A percentile compares a stretch with the other conserved stretches of the same genome.
These are phyloP conservation scores for Sycophila sp. DNA, from an alignment of 1,140 invertebrate species.

Conservation along the genomic window DNA sequence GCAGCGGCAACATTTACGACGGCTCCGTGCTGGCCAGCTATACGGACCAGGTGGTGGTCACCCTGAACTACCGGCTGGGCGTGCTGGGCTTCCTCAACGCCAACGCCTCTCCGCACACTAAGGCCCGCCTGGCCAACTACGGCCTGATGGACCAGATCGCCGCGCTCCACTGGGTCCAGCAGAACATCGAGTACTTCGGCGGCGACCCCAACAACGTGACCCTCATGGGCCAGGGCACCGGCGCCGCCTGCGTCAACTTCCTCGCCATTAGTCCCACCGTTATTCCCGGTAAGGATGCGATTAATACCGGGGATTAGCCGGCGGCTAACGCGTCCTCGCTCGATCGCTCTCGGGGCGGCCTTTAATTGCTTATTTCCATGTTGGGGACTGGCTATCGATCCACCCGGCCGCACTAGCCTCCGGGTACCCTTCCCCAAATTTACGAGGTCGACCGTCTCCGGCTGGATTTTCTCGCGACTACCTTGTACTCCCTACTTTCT, in stretches of 20 bases:
- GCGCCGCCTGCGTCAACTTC: conserved; percentile 94
- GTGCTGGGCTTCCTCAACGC: conserved; percentile 91
- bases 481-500: too few relatives aligned
- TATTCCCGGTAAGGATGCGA: conserved; percentile 75
- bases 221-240: conserved; percentile 91
- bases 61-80: conserved; percentile 95
- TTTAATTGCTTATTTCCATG: conserved; percentile 6
- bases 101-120: conserved; percentile 80
- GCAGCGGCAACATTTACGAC: conserved; percentile 94
- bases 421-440: not conserved
- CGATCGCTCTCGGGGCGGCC: not conserved
- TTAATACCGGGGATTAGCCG: not conserved
- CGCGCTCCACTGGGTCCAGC: conserved; percentile 89
- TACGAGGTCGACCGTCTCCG: not conserved
- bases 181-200: conserved; percentile 90
- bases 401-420: not conserved
- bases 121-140: conserved; percentile 89
- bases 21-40: conserved; percentile 91
- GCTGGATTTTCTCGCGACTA: not conserved
- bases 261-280: conserved; percentile 94
- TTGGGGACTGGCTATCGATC: not conserved
- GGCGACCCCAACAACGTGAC: conserved; percentile 91
- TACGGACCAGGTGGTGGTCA: conserved; percentile 92
- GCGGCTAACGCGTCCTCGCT: too few relatives aligned
- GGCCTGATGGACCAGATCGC: conserved; percentile 94